Evolutionary conservation across 2,888 invertebrate species (phyloP).

Genomic region (Pyrocoelia pectoralis): DNA sequence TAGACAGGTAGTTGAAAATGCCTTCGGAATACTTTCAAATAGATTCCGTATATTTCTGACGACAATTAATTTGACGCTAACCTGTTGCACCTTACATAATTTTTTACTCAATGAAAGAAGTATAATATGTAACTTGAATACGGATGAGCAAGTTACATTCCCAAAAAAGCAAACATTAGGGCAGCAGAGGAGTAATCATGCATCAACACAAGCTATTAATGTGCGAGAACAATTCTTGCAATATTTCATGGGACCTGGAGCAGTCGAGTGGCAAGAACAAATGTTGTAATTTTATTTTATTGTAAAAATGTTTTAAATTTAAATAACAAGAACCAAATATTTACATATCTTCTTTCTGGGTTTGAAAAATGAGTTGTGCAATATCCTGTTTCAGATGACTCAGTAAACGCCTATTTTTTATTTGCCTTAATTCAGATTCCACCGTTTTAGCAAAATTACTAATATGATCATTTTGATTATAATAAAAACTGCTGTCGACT

Average conservation of each 20-base stretch:
- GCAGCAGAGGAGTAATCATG: background rate
- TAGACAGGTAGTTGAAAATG: constrained; percentile 1
- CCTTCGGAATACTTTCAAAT: background rate
- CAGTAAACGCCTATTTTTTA: background rate
- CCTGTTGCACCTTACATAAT: constrained; percentile 1
- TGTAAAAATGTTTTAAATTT: background rate
- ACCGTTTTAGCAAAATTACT: background rate
- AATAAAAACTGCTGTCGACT: background rate
- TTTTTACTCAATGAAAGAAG: background rate
- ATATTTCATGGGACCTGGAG: background rate
- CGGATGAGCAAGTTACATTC: too few relatives aligned
- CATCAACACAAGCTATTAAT: too few relatives aligned
- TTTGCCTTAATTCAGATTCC: background rate
- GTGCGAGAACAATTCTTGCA: background rate
- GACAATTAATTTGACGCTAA: background rate
- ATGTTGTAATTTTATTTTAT: background rate
- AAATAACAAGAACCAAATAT: too few relatives aligned
- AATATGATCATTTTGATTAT: background rate
- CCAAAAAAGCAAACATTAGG: background rate
- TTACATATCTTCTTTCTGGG: background rate
- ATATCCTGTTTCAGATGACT: background rate
- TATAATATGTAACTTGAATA: too few relatives aligned
- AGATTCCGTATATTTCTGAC: constrained; percentile 5
- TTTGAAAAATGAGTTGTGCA: background rate
- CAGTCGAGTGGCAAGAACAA: background rate